phyloP scores from a whole-genome alignment of 2,113 vertebrate species.

The Indicator maculatus region DNA sequence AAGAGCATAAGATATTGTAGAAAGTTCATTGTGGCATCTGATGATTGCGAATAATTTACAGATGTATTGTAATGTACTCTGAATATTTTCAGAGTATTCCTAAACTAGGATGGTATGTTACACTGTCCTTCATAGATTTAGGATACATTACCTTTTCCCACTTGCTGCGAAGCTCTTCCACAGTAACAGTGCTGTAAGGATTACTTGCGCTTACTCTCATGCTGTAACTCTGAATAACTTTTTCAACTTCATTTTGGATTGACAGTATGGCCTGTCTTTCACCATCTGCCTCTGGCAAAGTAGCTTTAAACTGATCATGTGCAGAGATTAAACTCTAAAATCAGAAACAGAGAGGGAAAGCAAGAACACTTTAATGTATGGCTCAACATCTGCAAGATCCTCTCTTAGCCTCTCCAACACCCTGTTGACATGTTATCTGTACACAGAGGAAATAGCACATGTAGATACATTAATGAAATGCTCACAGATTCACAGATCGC shows the following conservation, averaged over 20 bases:
- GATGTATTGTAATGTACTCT: neutral
- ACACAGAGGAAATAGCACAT: neutral
- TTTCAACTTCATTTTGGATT: slow-evolving; percentile 95
- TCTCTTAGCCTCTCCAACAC: neutral
- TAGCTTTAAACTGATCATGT: slow-evolving; percentile 92
- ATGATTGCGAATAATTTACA: neutral
- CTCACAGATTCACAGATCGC: too few relatives aligned
- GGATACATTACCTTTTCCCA: slow-evolving; percentile 91
- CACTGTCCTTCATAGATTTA: neutral
- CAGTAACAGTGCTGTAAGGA: slow-evolving; percentile 90
- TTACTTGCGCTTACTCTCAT: slow-evolving; percentile 88
- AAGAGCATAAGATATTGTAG: neutral
- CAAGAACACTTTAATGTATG: neutral
- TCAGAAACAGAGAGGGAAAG: slow-evolving; percentile 13
- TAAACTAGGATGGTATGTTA: neutral
- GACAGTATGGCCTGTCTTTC: slow-evolving; percentile 95
- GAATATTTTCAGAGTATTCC: neutral
- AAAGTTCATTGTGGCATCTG: neutral
- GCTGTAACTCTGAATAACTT: slow-evolving; percentile 94
- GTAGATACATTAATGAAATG: neutral
- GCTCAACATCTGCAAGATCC: neutral
- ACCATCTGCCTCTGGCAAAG: slow-evolving; percentile 87
- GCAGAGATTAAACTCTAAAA: slow-evolving; percentile 91
- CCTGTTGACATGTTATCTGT: neutral
- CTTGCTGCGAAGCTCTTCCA: slow-evolving; percentile 89